These are phyloP conservation scores for Ylistrum balloti DNA, from an alignment of 1,140 invertebrate genomes.

Conservation along the genomic window DNA sequence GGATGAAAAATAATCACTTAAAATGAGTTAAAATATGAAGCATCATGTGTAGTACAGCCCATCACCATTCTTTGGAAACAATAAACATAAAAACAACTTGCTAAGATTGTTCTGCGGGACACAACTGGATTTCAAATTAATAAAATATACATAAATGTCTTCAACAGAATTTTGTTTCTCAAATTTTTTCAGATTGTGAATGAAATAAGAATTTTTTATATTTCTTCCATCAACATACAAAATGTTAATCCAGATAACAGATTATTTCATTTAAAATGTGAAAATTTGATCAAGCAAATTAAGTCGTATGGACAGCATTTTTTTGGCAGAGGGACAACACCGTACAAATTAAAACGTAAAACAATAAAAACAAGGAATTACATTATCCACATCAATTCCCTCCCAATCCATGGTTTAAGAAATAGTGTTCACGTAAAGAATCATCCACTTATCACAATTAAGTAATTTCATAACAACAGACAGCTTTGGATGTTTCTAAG, in stretches of 20 bases:
- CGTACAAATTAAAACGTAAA: not conserved
- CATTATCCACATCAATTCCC: not conserved
- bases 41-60: not conserved
- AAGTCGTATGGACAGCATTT: not conserved
- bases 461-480: not conserved
- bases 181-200: not conserved
- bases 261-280: not conserved
- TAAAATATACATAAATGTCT: not conserved
- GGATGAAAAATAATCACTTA: no score
- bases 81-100: not conserved
- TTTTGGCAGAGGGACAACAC: not conserved
- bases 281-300: not conserved
- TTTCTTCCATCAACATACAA: not conserved
- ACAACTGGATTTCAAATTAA: not conserved
- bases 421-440: not conserved
- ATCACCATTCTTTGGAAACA: not conserved
- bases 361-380: not conserved
- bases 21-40: no score
- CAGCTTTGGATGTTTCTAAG: no score
- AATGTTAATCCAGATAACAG: no score
- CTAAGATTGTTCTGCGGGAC: not conserved
- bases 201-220: not conserved
- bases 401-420: not conserved
- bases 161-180: not conserved
- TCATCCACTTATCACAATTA: not conserved